A percentile compares a stretch with the other conserved stretches of the same genome.
Evolutionary conservation across 2,797 vertebrate species (phyloP).

Genomic region (Eulemur coronatus): DNA sequence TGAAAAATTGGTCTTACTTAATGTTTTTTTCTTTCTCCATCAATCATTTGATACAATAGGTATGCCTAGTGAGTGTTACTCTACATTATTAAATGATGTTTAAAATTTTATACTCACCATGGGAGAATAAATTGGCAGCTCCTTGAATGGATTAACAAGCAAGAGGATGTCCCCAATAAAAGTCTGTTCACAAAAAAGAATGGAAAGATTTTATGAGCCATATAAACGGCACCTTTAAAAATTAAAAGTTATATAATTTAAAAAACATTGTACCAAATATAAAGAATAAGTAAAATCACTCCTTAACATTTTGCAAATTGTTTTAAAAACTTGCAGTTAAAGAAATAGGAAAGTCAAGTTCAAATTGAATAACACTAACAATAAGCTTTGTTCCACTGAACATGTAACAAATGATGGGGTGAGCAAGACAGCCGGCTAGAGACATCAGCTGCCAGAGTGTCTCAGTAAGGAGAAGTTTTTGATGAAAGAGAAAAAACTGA

Average conservation of each 20-base stretch:
- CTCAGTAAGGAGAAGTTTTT: too few relatives aligned
- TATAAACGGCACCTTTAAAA: slow-evolving; percentile 33
- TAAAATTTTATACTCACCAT: slow-evolving; percentile 87
- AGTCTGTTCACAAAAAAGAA: slow-evolving; percentile 87
- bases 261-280: background rate
- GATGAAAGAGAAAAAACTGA: too few relatives aligned
- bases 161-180: slow-evolving; percentile 96
- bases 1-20: background rate
- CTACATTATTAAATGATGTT: background rate
- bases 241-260: background rate
- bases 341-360: slow-evolving; percentile 50
- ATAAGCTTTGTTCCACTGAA: background rate
- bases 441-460: too few relatives aligned
- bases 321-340: background rate
- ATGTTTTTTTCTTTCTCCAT: background rate
- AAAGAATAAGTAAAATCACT: background rate
- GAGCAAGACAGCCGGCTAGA: too few relatives aligned
- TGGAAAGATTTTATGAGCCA: slow-evolving; percentile 18
- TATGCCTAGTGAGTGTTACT: background rate
- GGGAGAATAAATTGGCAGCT: slow-evolving; percentile 95
- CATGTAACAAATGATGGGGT: background rate
- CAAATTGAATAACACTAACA: slow-evolving; percentile 61
- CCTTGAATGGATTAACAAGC: slow-evolving; percentile 96
- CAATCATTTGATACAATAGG: background rate
- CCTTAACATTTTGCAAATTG: background rate